Base-by-base conservation (phyloP, 2,797 vertebrate species). In the Paramormyrops hopkinsi region DNA sequence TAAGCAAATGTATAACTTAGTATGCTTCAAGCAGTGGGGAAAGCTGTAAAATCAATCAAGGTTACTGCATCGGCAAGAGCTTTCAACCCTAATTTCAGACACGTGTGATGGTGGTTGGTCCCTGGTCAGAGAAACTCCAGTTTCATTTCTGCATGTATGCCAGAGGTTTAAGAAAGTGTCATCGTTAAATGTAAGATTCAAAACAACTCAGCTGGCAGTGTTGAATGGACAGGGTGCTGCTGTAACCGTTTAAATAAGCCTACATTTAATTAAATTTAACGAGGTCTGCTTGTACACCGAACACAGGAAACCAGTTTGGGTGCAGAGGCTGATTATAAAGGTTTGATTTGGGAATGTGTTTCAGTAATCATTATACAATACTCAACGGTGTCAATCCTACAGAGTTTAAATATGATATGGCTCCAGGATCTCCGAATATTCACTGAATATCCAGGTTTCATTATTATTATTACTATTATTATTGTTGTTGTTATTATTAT, bases 21-120 rank as follows among this genome's bases (percentile, higher is more conserved):
- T 85, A 11, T 22, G 8, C 48, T 85, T 85, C 44, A 1, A 85
- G 50, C 46, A 4, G 48, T 25, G n/a, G 44, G 44, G 48, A 2
- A 29, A 50, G 82, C 19, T 84, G 44, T 44, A 48, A 83, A 83
- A 83, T 83, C 62, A 83, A 83, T 83, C 79, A 69, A 69, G 69
- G 69, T 76, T 8, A 41, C 69, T 5, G 69, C 69, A 41, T 0
- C 4, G 33, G 62, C 25, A 69, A 8, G 1, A 29, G 62, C 22
- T 12, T 29, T 65, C 2, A 65, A 29, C 25, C 62, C 62, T 69
- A 69, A 69, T 69, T 69, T 69, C 62, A 29, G 25, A 33, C 25
- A 69, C 29, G 9, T 14, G 11, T 33, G 25, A 14, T 33, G 65
- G 65, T 29, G 9, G 65, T 69, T 33, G 9, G 65, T 33, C 11